phyloP scores from a whole-genome alignment of 1,140 invertebrate genomes.

The Calosoma granatense region DNA sequence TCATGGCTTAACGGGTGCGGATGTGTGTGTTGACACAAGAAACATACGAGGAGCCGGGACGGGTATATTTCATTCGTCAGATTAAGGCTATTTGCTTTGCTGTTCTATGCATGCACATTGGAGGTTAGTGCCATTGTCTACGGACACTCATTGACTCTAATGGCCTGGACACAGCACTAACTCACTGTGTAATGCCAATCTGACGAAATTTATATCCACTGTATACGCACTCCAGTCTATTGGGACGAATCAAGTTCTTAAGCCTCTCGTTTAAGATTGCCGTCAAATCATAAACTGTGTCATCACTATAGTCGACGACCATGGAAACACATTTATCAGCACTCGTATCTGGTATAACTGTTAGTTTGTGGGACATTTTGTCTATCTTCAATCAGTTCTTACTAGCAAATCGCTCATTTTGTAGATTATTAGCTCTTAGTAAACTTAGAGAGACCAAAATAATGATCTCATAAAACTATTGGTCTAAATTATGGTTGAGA shows the following conservation, averaged over 20 bases:
- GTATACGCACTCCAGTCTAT: neutral
- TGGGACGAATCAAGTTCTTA: neutral
- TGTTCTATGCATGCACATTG: neutral
- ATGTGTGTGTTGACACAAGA: neutral
- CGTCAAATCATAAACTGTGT: neutral
- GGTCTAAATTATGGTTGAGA: too few relatives aligned
- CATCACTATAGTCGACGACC: neutral
- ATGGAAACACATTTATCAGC: too few relatives aligned
- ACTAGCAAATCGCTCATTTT: too few relatives aligned
- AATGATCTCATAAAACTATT: too few relatives aligned
- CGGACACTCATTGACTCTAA: neutral
- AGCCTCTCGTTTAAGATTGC: neutral
- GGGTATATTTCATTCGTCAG: neutral
- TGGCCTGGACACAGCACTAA: neutral
- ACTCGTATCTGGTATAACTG: too few relatives aligned
- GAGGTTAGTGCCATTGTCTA: constrained; percentile 7
- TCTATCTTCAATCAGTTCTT: too few relatives aligned
- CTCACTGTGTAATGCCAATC: neutral
- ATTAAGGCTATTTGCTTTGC: constrained; percentile 2
- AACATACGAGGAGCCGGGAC: neutral
- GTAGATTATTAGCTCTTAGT: too few relatives aligned
- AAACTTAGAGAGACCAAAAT: too few relatives aligned
- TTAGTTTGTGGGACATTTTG: neutral
- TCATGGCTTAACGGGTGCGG: neutral
- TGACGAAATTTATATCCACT: neutral